Conservation (phyloP, 2,113 vertebrate species). For the Ia io region DNA sequence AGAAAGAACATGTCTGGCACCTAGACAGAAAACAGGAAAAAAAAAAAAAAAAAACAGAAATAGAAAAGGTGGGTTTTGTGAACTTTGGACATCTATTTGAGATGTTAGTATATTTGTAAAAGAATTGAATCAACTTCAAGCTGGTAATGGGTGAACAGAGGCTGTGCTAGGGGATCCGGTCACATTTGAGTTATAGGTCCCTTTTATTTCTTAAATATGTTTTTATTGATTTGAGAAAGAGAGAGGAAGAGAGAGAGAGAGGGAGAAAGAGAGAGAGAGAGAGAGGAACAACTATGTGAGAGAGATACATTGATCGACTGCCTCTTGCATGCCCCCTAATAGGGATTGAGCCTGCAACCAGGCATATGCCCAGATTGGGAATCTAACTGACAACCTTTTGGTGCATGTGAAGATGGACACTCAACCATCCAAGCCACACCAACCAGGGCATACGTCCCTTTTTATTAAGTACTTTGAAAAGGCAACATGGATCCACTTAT, state of each 20-base stretch:
- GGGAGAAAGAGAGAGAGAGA: not conserved
- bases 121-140: not conserved
- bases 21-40: not conserved
- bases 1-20: not conserved
- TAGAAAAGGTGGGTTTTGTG: not conserved
- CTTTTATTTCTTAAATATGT: not conserved
- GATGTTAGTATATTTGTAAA: not conserved
- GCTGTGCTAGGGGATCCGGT: not conserved
- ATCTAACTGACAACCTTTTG: not conserved
- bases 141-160: not conserved
- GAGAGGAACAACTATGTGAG: not conserved
- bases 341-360: not conserved
- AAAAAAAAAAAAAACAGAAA: not conserved
- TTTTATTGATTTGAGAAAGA: not conserved
- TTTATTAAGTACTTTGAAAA: not conserved
- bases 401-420: not conserved
- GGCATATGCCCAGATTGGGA: not conserved
- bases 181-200: not conserved
- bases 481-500: not conserved
- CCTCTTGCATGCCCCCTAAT: not conserved
- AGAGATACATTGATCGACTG: not conserved
- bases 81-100: not conserved
- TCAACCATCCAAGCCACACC: not conserved
- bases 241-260: too few species aligned
- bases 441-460: not conserved